These are phyloP conservation scores for Thereva nobilitata DNA, from an alignment of 2,888 invertebrate genomes.

Conservation along the genomic window DNA sequence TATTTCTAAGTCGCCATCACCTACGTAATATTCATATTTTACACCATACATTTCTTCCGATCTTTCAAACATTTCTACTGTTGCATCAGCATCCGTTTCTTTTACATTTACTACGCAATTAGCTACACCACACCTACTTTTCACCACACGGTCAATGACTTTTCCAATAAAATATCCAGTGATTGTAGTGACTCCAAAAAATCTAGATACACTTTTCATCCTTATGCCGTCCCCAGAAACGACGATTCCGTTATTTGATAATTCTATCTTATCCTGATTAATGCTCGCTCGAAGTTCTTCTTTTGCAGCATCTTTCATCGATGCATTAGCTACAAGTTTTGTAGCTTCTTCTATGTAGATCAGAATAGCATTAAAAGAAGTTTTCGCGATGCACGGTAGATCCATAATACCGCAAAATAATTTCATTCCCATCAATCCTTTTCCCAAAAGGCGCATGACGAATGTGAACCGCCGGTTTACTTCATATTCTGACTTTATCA, in stretches of 20 bases:
- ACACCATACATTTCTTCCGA: slow-evolving; percentile 10
- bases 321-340: slow-evolving; percentile 1
- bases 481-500: background rate
- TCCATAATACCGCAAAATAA: slow-evolving; percentile 19
- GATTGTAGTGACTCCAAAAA: slow-evolving; percentile 10
- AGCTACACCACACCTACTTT: too few species aligned
- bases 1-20: slow-evolving; percentile 19
- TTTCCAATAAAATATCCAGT: slow-evolving; percentile 18
- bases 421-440: slow-evolving; percentile 15
- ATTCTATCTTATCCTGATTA: slow-evolving; percentile 11
- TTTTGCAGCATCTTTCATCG: slow-evolving; percentile 14
- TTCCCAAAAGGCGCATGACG: slow-evolving; percentile 9
- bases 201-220: slow-evolving; percentile 8
- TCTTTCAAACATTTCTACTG: slow-evolving; percentile 13
- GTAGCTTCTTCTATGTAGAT: slow-evolving; percentile 9
- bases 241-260: slow-evolving; percentile 11
- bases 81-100: slow-evolving; percentile 7
- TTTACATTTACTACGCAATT: too few species aligned
- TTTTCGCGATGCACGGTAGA: slow-evolving; percentile 12
- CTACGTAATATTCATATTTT: slow-evolving; percentile 26
- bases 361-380: background rate
- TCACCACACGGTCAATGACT: slow-evolving; percentile 12
- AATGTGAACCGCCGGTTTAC: slow-evolving; percentile 4
- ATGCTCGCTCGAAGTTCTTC: slow-evolving; percentile 8
- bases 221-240: slow-evolving; percentile 20